These are phyloP conservation scores for Pelmatolapia mariae DNA, from an alignment of 2,113 vertebrate species.

Conservation along the genomic window DNA sequence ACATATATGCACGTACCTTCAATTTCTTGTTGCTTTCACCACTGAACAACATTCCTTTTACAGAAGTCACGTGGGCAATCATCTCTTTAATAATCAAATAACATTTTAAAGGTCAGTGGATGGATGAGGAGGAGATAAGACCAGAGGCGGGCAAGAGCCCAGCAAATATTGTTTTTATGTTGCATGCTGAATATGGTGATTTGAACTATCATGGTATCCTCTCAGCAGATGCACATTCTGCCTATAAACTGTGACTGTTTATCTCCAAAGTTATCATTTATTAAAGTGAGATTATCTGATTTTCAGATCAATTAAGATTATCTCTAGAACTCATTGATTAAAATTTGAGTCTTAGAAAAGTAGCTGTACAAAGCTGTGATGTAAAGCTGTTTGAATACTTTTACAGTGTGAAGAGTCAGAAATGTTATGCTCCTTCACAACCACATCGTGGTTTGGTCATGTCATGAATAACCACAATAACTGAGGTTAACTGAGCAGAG, in stretches of 20 bases:
- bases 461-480: background rate
- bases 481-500: background rate
- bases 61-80: background rate
- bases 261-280: background rate
- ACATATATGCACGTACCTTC: background rate
- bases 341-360: background rate
- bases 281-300: background rate
- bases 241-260: background rate
- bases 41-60: background rate
- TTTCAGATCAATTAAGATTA: background rate
- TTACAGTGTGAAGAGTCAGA: background rate
- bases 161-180: background rate
- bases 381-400: background rate
- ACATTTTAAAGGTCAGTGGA: conserved; percentile 13
- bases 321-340: background rate
- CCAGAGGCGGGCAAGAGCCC: background rate
- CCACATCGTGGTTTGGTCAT: background rate
- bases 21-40: background rate
- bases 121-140: background rate
- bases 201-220: background rate
- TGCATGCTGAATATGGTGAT: background rate
- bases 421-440: background rate
- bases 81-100: background rate
- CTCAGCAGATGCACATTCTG: background rate
- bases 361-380: background rate